These are phyloP conservation scores for Desmodus rotundus DNA, from an alignment of 2,113 vertebrate species.

Conservation along the genomic window DNA sequence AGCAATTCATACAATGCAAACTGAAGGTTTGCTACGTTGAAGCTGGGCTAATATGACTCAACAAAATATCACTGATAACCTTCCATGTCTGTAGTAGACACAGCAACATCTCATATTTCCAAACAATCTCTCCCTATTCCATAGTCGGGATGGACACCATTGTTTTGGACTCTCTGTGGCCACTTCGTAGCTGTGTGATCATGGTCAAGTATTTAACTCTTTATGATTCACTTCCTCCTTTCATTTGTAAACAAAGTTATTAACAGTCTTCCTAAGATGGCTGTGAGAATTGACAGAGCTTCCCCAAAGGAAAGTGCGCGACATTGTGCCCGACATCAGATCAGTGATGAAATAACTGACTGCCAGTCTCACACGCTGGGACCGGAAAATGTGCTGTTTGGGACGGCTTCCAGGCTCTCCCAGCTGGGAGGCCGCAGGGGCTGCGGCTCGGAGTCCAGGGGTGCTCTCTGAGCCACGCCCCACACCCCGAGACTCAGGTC, in stretches of 20 bases:
- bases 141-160: neutral
- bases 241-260: neutral
- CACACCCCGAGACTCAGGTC: neutral
- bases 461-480: neutral
- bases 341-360: neutral
- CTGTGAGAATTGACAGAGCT: neutral
- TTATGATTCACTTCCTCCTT: neutral
- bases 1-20: neutral
- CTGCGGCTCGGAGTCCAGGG: neutral
- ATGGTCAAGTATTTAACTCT: neutral
- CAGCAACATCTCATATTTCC: neutral
- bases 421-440: fast-evolving
- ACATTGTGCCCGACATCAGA: neutral
- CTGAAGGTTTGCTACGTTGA: neutral
- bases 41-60: neutral
- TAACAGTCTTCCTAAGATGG: neutral
- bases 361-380: neutral
- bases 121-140: neutral
- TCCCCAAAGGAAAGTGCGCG: neutral
- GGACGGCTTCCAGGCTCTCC: neutral
- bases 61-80: neutral
- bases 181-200: neutral
- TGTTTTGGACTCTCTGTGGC: neutral
- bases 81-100: neutral
- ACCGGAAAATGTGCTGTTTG: neutral